phyloP scores from a whole-genome alignment of 2,113 vertebrate genomes.

The Pholis gunnellus region DNA sequence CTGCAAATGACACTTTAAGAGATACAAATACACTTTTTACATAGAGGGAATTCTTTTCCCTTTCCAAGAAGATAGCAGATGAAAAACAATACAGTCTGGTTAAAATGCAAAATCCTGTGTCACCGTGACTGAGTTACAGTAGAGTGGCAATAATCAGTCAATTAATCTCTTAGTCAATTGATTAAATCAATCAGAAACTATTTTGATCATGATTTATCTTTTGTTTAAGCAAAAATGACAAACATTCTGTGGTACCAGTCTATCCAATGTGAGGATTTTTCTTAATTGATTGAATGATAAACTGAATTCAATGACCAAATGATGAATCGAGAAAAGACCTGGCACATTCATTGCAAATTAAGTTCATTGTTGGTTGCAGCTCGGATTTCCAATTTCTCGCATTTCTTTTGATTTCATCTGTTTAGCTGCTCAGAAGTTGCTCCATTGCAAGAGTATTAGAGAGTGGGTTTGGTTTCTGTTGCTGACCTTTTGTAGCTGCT shows the following conservation, averaged over 20 bases:
- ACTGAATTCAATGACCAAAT: not conserved
- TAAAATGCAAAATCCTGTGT: not conserved
- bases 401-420: not conserved
- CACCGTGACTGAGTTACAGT: not conserved
- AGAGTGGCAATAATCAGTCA: not conserved
- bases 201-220: not conserved
- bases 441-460: not conserved
- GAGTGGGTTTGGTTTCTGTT: slow-evolving; percentile 23
- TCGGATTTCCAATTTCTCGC: not conserved
- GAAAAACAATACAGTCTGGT: not conserved
- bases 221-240: not conserved
- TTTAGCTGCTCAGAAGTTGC: not conserved
- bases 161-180: not conserved
- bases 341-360: not conserved
- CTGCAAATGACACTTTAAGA: slow-evolving; percentile 21
- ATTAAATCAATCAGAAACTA: not conserved
- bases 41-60: slow-evolving; percentile 8
- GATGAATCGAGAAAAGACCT: not conserved
- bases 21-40: slow-evolving; percentile 24
- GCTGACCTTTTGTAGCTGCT: slow-evolving; percentile 52
- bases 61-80: not conserved
- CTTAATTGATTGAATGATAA: not conserved
- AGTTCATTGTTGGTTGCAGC: not conserved
- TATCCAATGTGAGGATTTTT: not conserved
- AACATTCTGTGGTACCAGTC: not conserved